Base-by-base conservation (phyloP, 2,113 vertebrate genomes). In the Hypocryptadius cinnamomeus region DNA sequence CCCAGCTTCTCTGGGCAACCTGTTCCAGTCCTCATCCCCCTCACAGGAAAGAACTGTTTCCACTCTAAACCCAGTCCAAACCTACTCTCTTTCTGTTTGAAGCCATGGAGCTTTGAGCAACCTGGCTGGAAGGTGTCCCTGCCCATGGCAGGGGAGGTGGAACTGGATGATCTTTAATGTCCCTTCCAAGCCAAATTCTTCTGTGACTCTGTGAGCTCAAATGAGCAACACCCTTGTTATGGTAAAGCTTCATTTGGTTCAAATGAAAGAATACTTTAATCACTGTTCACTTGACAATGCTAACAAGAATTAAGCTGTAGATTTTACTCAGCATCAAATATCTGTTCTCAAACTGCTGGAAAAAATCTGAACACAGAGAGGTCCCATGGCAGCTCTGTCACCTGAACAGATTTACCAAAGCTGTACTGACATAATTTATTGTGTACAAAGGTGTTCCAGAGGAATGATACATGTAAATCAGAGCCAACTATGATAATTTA, bases 221-320 rank as follows among this genome's bases (percentile, higher is more conserved):
- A 86, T 10, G 13, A 86, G 63, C 37, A 56, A 37, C 3, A 4
- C 13, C 21, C 39, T 0, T 0, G 0, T 53, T 16, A 40, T 3
- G 15, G 24, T 8, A 72, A 65, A 88, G n/a, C 15, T 54, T 39
- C 42, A 21, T 65, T 33, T 77, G 18, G 16, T 88, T 61, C 50
- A 68, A 91, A 85, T 1, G 1, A 40, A 86, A 72, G 27, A 71
- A 66, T 37, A 59, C 2, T 79, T 37, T 20, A n/a, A 50, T 39
- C 11, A 9, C 11, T 69, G 53, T 30, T 79, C 81, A 57, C 9
- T 3, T 35, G 53, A 84, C 48, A 85, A 5, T 22, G 48, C 14
- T 45, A 66, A 47, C 0, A 5, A 80, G 60, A 85, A 85, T 53
- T 30, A 60, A 72, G 37, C 4, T 39, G 74, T 16, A 53, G 44